Evolutionary conservation across 2,113 vertebrate genomes (phyloP).

Genomic region (Cettia cetti): DNA sequence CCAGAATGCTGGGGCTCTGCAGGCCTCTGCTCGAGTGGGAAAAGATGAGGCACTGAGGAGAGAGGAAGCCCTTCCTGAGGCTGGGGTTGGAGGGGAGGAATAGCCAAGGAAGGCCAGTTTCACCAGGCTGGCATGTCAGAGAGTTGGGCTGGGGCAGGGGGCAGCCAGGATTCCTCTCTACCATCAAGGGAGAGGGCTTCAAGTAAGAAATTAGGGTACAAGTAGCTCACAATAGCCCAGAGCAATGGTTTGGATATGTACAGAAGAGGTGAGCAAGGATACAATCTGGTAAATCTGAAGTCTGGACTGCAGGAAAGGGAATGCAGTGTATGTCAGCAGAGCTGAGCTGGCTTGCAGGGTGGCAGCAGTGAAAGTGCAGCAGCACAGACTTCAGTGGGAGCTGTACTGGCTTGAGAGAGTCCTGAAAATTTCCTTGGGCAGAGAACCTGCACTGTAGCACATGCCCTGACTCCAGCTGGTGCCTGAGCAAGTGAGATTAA

Average conservation of each 20-base stretch:
- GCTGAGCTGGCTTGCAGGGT: not conserved
- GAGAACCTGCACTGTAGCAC: slow-evolving; percentile 7
- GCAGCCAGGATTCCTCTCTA: not conserved
- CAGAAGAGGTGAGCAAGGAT: not conserved
- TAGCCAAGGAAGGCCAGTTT: not conserved
- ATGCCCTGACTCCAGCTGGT: slow-evolving; percentile 30
- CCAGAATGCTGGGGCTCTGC: not conserved
- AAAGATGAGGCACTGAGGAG: not conserved
- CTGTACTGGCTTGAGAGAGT: not conserved
- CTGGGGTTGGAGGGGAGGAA: not conserved
- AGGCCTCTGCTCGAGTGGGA: not conserved
- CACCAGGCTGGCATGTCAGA: not conserved
- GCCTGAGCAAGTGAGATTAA: slow-evolving; percentile 45
- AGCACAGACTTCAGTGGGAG: not conserved
- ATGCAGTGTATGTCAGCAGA: not conserved
- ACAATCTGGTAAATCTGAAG: not conserved
- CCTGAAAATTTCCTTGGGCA: not conserved
- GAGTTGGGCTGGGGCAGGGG: not conserved
- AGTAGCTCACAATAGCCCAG: not conserved
- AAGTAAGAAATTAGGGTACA: not conserved
- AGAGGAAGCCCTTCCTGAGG: not conserved
- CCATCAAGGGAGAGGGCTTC: not conserved
- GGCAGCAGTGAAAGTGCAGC: not conserved
- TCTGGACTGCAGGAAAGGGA: not conserved
- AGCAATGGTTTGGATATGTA: not conserved